A percentile compares a stretch with the other conserved stretches of the same genome.
These are phyloP conservation scores for Pilophorus perplexus DNA, from an alignment of 2,888 invertebrate species.

Conservation along the genomic window DNA sequence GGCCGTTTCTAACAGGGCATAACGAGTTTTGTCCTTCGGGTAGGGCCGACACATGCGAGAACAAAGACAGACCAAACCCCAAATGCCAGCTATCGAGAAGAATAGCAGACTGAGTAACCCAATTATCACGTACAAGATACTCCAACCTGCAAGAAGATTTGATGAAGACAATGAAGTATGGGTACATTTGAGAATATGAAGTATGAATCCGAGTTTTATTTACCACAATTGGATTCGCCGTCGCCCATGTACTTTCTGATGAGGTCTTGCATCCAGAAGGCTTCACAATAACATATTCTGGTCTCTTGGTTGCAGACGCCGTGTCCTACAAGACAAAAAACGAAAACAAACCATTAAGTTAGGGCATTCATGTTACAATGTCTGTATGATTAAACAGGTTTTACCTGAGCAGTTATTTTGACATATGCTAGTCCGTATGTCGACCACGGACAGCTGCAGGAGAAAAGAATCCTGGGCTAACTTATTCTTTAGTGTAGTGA, in stretches of 20 bases:
- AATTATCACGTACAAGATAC: conserved; percentile 85
- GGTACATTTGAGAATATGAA: background rate
- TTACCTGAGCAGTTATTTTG: conserved; percentile 87
- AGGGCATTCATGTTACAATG: too few species aligned
- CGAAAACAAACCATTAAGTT: too few species aligned
- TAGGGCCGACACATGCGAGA: conserved; percentile 55
- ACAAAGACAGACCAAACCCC: conserved; percentile 65
- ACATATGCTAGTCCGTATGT: conserved; percentile 80
- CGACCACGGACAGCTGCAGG: conserved; percentile 69
- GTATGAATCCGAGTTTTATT: conserved; percentile 43
- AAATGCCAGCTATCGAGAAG: conserved; percentile 63
- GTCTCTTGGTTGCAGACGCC: conserved; percentile 82
- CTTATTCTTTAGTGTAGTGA: conserved; percentile 65
- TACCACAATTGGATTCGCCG: conserved; percentile 79
- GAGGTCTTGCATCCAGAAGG: conserved; percentile 94
- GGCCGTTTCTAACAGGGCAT: conserved; percentile 69
- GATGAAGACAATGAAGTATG: background rate
- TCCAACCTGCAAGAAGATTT: conserved; percentile 71
- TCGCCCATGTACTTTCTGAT: conserved; percentile 63
- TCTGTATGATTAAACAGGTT: background rate
- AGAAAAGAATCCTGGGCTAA: conserved; percentile 68
- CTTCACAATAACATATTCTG: conserved; percentile 83
- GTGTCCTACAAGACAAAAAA: conserved; percentile 57
- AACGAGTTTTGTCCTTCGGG: conserved; percentile 57
- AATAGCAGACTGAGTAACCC: conserved; percentile 60